Evolutionary conservation across 2,797 vertebrate species (phyloP).

Genomic region (Podarcis lilfordi): DNA sequence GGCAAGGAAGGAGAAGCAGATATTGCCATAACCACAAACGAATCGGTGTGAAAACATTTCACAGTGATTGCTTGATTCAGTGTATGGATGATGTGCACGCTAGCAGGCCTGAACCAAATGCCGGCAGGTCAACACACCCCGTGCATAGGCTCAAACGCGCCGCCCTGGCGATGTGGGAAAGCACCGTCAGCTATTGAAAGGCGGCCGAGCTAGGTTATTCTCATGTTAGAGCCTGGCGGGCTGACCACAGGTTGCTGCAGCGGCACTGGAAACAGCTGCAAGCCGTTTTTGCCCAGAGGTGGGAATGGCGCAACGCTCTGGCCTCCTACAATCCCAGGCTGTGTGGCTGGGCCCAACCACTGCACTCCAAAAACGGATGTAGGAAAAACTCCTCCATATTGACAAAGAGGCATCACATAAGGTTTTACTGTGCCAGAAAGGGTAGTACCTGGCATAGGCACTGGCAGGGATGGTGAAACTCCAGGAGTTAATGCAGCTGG

Average conservation of each 20-base stretch:
- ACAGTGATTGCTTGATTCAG: constrained; percentile 82
- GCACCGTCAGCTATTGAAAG: not conserved
- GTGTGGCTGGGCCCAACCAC: constrained; percentile 76
- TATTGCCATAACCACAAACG: constrained; percentile 34
- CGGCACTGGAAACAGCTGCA: constrained; percentile 78
- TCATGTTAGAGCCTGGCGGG: constrained; percentile 76
- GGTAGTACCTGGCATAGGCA: constrained; percentile 74
- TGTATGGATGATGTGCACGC: constrained; percentile 71
- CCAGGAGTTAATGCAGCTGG: constrained; percentile 78
- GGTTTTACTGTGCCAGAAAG: constrained; percentile 69
- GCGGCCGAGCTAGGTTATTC: constrained; percentile 78
- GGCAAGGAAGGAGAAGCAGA: constrained; percentile 47
- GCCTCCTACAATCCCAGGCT: constrained; percentile 59
- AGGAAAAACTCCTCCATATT: constrained; percentile 75
- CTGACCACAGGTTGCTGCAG: constrained; percentile 75
- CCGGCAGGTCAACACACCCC: not conserved
- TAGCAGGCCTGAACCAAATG: constrained; percentile 47
- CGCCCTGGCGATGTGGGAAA: fast-evolving
- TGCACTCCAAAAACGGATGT: constrained; percentile 76
- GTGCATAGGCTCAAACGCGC: constrained; percentile 34
- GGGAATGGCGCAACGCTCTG: constrained; percentile 56
- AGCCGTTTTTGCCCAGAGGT: constrained; percentile 71
- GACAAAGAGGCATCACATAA: constrained; percentile 77
- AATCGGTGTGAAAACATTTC: constrained; percentile 75
- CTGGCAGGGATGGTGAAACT: constrained; percentile 72